phyloP scores from a whole-genome alignment of 2,113 vertebrate species.

The Nesoenas mayeri region DNA sequence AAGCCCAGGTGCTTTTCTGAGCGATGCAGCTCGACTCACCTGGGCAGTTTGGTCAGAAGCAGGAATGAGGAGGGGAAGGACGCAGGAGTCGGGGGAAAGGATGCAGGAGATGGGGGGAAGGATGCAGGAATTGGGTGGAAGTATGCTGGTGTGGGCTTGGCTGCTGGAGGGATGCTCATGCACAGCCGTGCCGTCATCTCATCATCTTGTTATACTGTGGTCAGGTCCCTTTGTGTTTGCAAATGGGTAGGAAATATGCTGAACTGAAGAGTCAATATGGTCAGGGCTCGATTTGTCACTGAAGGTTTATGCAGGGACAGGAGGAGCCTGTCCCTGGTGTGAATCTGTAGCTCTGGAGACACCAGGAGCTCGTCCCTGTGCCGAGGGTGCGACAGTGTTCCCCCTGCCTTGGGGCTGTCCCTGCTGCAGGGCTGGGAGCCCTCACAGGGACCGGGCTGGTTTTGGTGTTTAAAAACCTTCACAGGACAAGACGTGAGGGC shows the following conservation, averaged over 20 bases:
- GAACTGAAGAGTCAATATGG: background rate
- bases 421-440: too few species aligned
- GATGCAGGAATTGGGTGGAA: background rate
- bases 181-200: accelerated
- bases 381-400: accelerated
- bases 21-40: background rate
- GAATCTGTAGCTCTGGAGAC: too few species aligned
- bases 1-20: background rate
- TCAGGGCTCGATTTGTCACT: too few species aligned
- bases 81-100: too few species aligned
- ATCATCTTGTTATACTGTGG: accelerated
- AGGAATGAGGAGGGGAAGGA: background rate
- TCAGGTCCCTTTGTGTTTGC: background rate
- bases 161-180: background rate
- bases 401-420: too few species aligned
- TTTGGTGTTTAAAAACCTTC: too few species aligned
- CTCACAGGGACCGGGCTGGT: accelerated
- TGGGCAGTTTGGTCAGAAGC: background rate
- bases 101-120: too few species aligned
- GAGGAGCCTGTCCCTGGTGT: too few species aligned
- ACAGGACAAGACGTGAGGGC: background rate
- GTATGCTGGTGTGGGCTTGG: background rate
- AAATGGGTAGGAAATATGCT: accelerated
- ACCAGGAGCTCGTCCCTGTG: background rate
- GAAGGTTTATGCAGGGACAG: too few species aligned